phyloP scores from a whole-genome alignment of 2,113 vertebrate genomes.

The Myodes glareolus region DNA sequence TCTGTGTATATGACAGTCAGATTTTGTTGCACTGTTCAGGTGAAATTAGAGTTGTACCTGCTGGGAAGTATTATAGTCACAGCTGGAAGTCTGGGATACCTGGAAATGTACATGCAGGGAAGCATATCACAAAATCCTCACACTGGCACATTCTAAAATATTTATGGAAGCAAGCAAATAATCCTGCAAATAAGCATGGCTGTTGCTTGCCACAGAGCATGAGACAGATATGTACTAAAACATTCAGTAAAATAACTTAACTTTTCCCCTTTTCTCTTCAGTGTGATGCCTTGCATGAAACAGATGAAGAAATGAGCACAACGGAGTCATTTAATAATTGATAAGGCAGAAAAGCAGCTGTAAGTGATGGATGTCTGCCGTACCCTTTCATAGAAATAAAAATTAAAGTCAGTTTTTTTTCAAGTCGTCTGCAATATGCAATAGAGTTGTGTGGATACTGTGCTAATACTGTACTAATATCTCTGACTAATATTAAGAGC shows the following conservation, averaged over 20 bases:
- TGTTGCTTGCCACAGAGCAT: neutral
- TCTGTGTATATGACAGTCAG: neutral
- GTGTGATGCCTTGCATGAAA: neutral
- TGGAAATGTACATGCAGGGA: neutral
- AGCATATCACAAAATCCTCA: neutral
- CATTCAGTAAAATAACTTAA: neutral
- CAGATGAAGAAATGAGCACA: neutral
- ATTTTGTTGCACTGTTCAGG: neutral
- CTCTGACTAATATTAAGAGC: constrained; percentile 2
- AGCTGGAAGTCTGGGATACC: neutral
- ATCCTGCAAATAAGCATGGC: neutral
- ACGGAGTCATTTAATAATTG: neutral
- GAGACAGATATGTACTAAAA: neutral
- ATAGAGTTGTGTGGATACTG: neutral
- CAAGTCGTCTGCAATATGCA: neutral
- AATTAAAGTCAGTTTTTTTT: neutral
- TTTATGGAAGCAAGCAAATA: constrained; percentile 17
- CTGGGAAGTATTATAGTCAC: neutral
- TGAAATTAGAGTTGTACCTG: constrained; percentile 20
- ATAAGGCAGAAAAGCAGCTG: neutral
- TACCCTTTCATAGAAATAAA: neutral
- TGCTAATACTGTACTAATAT: too few relatives aligned
- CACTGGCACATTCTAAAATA: neutral
- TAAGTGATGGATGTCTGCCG: neutral
- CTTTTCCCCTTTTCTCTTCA: neutral